phyloP scores from a whole-genome alignment of 2,113 vertebrate genomes.

The Corynorhinus townsendii region DNA sequence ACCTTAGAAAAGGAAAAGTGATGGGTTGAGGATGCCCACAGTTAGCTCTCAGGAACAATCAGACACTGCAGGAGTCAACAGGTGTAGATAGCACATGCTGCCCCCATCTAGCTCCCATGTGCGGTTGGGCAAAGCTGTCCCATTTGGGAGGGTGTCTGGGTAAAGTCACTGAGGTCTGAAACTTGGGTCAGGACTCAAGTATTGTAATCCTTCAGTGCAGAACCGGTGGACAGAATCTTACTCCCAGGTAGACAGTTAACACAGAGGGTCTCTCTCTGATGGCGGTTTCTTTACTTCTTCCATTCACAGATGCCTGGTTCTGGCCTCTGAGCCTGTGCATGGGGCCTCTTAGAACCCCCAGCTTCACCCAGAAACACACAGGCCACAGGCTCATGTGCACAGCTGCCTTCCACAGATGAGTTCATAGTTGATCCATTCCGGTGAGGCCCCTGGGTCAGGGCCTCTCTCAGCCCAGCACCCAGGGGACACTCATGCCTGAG shows the following conservation, averaged over 20 bases:
- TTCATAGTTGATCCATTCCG: not conserved
- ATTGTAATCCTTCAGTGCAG: rapidly evolving
- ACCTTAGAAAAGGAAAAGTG: slow-evolving; percentile 81
- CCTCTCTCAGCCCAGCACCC: not conserved
- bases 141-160: not conserved
- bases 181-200: not conserved
- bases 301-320: not conserved
- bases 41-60: slow-evolving; percentile 82
- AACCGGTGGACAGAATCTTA: not conserved
- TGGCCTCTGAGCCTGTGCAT: not conserved
- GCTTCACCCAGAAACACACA: not conserved
- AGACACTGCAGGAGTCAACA: slow-evolving; percentile 80
- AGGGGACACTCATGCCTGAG: not conserved
- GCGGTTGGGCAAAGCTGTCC: not conserved
- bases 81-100: slow-evolving; percentile 78
- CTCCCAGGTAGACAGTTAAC: not conserved
- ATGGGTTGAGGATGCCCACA: slow-evolving; percentile 48
- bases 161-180: rapidly evolving
- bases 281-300: not conserved
- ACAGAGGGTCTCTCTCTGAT: not conserved
- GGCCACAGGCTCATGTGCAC: not conserved
- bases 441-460: not conserved
- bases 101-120: slow-evolving; percentile 58
- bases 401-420: not conserved
- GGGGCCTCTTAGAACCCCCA: not conserved